A percentile compares a stretch with the other conserved stretches of the same genome.
These are phyloP conservation scores for Barypeithes pellucidus DNA, from an alignment of 2,888 invertebrate species.

Conservation along the genomic window DNA sequence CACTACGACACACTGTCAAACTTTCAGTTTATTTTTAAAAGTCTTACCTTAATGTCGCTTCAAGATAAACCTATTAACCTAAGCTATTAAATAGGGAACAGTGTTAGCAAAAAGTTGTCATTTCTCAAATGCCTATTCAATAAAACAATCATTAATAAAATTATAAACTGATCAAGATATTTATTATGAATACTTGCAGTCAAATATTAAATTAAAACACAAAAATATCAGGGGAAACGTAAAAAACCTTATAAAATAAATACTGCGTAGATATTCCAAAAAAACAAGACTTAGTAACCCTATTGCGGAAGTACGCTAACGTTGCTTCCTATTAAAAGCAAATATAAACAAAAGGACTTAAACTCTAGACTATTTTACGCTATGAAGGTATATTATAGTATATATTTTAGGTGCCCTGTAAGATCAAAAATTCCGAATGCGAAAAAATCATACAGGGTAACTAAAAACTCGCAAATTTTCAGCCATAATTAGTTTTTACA, in stretches of 20 bases:
- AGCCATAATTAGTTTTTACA: conserved; percentile 25
- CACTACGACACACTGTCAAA: conserved; percentile 6
- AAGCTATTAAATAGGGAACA: conserved; percentile 13
- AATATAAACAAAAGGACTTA: conserved; percentile 47
- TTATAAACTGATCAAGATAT: conserved; percentile 11
- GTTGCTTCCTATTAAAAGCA: conserved; percentile 30
- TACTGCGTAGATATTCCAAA: conserved; percentile 42
- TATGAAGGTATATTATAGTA: background rate
- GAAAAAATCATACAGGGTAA: conserved; percentile 13
- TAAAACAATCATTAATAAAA: conserved; percentile 14
- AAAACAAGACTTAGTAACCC: conserved; percentile 12
- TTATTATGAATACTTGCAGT: conserved; percentile 3
- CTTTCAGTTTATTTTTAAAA: conserved; percentile 12
- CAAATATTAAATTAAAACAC: conserved; percentile 18
- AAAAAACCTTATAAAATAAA: conserved; percentile 50
- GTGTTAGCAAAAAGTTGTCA: background rate
- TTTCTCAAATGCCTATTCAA: conserved; percentile 8
- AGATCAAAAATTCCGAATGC: background rate
- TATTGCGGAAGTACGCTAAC: conserved; percentile 12
- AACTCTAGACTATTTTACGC: conserved; percentile 40
- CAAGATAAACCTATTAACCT: conserved; percentile 17
- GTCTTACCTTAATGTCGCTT: conserved; percentile 32
- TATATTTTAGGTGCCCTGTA: conserved; percentile 14
- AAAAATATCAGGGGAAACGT: conserved; percentile 24
- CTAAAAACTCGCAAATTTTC: conserved; percentile 25